These are phyloP conservation scores for Cryptus viduatorius DNA, from an alignment of 2,888 invertebrate genomes.

Conservation along the genomic window DNA sequence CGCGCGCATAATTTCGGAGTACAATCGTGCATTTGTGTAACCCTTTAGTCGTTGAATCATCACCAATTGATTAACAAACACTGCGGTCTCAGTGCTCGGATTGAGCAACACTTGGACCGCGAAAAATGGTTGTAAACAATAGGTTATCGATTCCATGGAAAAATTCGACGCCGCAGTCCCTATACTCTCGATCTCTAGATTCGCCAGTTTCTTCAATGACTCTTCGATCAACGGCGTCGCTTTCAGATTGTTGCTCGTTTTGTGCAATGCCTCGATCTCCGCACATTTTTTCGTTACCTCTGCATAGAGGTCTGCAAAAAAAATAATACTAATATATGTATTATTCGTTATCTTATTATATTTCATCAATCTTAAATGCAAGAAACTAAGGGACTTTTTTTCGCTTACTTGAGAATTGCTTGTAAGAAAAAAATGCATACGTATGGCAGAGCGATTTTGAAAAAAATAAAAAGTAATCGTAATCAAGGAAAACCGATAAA, in stretches of 20 bases:
- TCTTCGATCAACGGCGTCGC: constrained; percentile 87
- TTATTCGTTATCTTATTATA: too few relatives aligned
- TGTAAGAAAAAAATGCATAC: too few relatives aligned
- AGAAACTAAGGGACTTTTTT: too few relatives aligned
- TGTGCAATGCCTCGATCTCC: constrained; percentile 89
- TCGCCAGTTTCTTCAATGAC: constrained; percentile 87
- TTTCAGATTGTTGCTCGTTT: constrained; percentile 87
- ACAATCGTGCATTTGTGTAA: constrained; percentile 92
- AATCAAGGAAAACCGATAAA: too few relatives aligned
- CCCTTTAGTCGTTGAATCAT: constrained; percentile 95
- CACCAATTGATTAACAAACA: constrained; percentile 92
- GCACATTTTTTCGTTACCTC: constrained; percentile 92
- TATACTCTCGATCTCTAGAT: constrained; percentile 88
- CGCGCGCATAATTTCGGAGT: constrained; percentile 95
- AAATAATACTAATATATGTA: neutral
- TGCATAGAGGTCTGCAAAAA: constrained; percentile 86
- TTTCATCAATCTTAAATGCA: too few relatives aligned
- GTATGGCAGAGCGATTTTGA: too few relatives aligned
- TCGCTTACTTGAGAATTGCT: too few relatives aligned
- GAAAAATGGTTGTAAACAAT: constrained; percentile 92
- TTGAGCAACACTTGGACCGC: constrained; percentile 94
- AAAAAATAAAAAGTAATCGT: too few relatives aligned
- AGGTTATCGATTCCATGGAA: constrained; percentile 89
- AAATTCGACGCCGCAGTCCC: constrained; percentile 85
- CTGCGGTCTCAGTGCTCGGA: constrained; percentile 93